phyloP scores from a whole-genome alignment of 1,140 invertebrate species.

The Centruroides sculpturatus region DNA sequence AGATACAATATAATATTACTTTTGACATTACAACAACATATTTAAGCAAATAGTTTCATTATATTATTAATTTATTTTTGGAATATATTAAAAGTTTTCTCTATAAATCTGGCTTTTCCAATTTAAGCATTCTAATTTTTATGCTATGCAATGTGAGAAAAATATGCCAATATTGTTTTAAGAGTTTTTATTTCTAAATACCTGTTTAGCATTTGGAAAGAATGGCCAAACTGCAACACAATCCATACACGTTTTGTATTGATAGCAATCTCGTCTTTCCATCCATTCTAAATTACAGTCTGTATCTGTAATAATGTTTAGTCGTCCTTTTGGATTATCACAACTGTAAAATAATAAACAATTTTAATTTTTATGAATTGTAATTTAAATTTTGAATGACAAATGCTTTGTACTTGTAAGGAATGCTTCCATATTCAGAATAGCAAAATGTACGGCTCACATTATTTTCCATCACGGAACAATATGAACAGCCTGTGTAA shows the following conservation, averaged over 20 bases:
- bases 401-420: too few relatives aligned
- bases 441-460: constrained; percentile 30
- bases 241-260: constrained; percentile 57
- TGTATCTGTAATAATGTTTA: constrained; percentile 21
- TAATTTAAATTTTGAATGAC: too few relatives aligned
- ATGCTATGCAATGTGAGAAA: too few relatives aligned
- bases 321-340: constrained; percentile 15
- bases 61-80: too few relatives aligned
- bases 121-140: too few relatives aligned
- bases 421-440: constrained; percentile 19
- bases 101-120: too few relatives aligned
- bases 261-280: constrained; percentile 49
- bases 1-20: too few relatives aligned
- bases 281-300: constrained; percentile 51
- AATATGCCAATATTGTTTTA: too few relatives aligned
- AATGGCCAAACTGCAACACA: constrained; percentile 66
- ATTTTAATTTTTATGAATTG: too few relatives aligned
- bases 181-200: constrained; percentile 4
- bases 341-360: constrained; percentile 7
- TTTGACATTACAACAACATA: too few relatives aligned
- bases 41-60: too few relatives aligned
- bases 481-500: constrained; percentile 67
- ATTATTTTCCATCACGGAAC: constrained; percentile 36
- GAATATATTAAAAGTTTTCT: too few relatives aligned
- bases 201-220: constrained; percentile 35